Evolutionary conservation across 2,113 vertebrate species (phyloP).

Genomic region (Camelus dromedarius): DNA sequence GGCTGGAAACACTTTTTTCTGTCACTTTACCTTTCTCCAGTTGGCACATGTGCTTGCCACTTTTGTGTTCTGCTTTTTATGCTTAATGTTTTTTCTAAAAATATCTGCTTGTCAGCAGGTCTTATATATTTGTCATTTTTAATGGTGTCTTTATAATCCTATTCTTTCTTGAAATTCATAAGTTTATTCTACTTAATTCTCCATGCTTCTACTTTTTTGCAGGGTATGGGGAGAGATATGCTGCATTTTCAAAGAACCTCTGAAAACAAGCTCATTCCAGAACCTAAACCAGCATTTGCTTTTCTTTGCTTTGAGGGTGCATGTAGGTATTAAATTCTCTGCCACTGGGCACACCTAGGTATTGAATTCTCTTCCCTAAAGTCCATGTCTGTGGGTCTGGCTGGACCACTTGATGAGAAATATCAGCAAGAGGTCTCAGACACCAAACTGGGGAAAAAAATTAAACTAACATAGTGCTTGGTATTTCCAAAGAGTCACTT

Average conservation of each 20-base stretch:
- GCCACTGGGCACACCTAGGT: background rate
- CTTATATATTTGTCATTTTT: constrained; percentile 57
- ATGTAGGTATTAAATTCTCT: background rate
- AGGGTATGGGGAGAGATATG: constrained; percentile 24
- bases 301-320: constrained; percentile 41
- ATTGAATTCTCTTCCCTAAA: constrained; percentile 47
- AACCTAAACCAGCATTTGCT: constrained; percentile 39
- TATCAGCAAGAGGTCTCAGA: constrained; percentile 68
- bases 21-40: background rate
- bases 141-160: constrained; percentile 51
- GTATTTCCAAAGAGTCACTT: constrained; percentile 73
- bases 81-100: constrained; percentile 48
- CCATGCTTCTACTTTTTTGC: background rate
- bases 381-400: constrained; percentile 35
- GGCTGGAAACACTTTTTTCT: constrained; percentile 21
- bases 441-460: constrained; percentile 43
- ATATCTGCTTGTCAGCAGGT: constrained; percentile 29
- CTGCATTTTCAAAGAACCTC: constrained; percentile 54
- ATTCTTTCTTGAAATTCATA: constrained; percentile 59
- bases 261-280: constrained; percentile 59
- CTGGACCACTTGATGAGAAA: constrained; percentile 58
- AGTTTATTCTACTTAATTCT: constrained; percentile 57
- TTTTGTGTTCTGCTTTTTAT: constrained; percentile 54
- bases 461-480: constrained; percentile 60
- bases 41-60: background rate